phyloP scores from a whole-genome alignment of 1,140 invertebrate genomes.

The Leptinotarsa texana region DNA sequence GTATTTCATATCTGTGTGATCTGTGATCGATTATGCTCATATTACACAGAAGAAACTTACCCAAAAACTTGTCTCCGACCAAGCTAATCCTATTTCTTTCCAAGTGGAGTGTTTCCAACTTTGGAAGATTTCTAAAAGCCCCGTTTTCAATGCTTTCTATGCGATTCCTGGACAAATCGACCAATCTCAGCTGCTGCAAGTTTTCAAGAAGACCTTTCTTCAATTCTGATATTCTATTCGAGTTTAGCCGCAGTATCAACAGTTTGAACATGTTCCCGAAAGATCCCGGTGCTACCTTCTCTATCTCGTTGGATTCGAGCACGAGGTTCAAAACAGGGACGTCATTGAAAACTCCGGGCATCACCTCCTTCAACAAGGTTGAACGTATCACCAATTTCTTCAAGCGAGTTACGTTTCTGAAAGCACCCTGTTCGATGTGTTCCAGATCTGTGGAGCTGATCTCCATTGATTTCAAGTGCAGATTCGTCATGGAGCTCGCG shows the following conservation, averaged over 20 bases:
- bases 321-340: neutral
- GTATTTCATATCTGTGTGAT: too few relatives aligned
- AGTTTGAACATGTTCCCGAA: neutral
- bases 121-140: slow-evolving; percentile 2
- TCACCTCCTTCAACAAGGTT: neutral
- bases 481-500: neutral
- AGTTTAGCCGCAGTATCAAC: neutral
- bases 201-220: neutral
- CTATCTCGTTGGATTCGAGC: neutral
- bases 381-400: neutral
- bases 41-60: neutral
- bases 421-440: neutral
- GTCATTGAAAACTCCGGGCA: neutral
- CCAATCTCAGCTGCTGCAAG: neutral
- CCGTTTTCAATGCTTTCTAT: slow-evolving; percentile 5
- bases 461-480: neutral
- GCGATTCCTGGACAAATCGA: neutral
- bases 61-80: neutral
- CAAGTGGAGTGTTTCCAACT: neutral
- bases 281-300: neutral
- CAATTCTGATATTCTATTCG: neutral
- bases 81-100: neutral
- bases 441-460: slow-evolving; percentile 1
- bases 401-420: neutral
- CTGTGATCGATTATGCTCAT: too few relatives aligned